A percentile compares a stretch with the other conserved stretches of the same genome.
These are phyloP conservation scores for Timandra comae DNA, from an alignment of 2,888 invertebrate genomes.

Conservation along the genomic window DNA sequence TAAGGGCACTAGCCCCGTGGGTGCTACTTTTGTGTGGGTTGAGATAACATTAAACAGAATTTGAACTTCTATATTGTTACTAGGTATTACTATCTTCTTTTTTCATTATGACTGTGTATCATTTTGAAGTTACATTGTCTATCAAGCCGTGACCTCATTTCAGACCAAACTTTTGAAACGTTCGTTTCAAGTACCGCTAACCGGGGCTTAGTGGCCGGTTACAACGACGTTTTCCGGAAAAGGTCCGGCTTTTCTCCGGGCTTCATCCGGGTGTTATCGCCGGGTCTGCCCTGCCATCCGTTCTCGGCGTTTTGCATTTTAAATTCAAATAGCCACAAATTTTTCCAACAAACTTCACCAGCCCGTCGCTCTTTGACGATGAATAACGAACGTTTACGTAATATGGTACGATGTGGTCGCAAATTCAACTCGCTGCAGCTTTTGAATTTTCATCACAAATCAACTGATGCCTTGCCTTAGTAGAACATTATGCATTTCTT, in stretches of 20 bases:
- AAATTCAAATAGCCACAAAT: constrained; percentile 49
- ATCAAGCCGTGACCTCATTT: constrained; percentile 14
- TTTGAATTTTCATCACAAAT: constrained; percentile 31
- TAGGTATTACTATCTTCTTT: too few relatives aligned
- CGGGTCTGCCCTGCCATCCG: constrained; percentile 30
- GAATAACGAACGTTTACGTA: constrained; percentile 41
- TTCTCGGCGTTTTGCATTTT: constrained; percentile 41
- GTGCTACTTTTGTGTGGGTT: not conserved
- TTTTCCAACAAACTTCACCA: constrained; percentile 34
- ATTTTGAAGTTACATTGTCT: too few relatives aligned
- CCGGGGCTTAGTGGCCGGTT: constrained; percentile 29
- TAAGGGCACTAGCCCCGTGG: not conserved
- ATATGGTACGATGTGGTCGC: constrained; percentile 24
- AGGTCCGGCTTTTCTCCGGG: constrained; percentile 28
- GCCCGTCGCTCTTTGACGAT: constrained; percentile 29
- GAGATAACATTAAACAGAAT: too few relatives aligned
- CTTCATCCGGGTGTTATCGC: constrained; percentile 40
- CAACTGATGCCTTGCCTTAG: constrained; percentile 21
- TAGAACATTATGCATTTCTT: too few relatives aligned
- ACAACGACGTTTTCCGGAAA: constrained; percentile 42
- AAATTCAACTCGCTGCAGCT: constrained; percentile 25
- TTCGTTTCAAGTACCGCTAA: constrained; percentile 32
- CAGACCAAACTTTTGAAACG: constrained; percentile 30
- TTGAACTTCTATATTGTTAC: too few relatives aligned
- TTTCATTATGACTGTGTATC: too few relatives aligned